These are phyloP conservation scores for Malacoctenus gilli DNA, from an alignment of 2,797 vertebrate genomes.

Conservation along the genomic window DNA sequence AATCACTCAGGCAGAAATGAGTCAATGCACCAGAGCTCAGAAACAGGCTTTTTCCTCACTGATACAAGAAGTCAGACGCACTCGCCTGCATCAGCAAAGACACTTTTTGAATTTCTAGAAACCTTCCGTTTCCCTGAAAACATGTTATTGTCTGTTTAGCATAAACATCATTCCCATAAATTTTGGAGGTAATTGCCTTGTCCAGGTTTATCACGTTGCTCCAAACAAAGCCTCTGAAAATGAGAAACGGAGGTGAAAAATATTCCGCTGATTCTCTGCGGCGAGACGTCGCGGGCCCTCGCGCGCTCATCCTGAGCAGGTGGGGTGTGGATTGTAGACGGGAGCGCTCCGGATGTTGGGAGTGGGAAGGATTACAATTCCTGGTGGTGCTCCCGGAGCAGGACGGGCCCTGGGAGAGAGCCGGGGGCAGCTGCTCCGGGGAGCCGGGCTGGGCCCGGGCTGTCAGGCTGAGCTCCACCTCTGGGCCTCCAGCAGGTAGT, in stretches of 20 bases:
- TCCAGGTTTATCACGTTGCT: constrained; percentile 70
- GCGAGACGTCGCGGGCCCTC: constrained; percentile 49
- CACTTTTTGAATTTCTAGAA: constrained; percentile 68
- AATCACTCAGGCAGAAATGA: constrained; percentile 82
- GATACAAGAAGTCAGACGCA: constrained; percentile 67
- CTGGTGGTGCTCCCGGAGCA: constrained; percentile 74
- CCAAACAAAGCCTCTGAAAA: constrained; percentile 63
- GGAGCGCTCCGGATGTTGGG: constrained; percentile 69
- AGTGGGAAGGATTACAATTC: constrained; percentile 75
- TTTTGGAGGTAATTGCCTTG: constrained; percentile 75
- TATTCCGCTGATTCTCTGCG: constrained; percentile 59
- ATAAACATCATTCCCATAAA: constrained; percentile 70
- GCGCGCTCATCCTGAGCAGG: constrained; percentile 68
- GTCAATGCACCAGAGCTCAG: constrained; percentile 72
- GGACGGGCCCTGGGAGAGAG: constrained; percentile 72
- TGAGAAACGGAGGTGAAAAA: constrained; percentile 63
- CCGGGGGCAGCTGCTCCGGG: constrained; percentile 76
- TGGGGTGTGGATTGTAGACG: constrained; percentile 68
- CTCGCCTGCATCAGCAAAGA: constrained; percentile 68
- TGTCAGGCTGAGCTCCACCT: constrained; percentile 80
- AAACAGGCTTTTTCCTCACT: constrained; percentile 44
- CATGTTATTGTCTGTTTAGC: constrained; percentile 67
- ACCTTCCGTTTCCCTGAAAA: constrained; percentile 60
- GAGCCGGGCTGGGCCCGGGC: constrained; percentile 69
- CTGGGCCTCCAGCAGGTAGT: constrained; percentile 77